Base-by-base conservation (phyloP, 2,888 invertebrate species). In the Eupithecia tripunctaria region DNA sequence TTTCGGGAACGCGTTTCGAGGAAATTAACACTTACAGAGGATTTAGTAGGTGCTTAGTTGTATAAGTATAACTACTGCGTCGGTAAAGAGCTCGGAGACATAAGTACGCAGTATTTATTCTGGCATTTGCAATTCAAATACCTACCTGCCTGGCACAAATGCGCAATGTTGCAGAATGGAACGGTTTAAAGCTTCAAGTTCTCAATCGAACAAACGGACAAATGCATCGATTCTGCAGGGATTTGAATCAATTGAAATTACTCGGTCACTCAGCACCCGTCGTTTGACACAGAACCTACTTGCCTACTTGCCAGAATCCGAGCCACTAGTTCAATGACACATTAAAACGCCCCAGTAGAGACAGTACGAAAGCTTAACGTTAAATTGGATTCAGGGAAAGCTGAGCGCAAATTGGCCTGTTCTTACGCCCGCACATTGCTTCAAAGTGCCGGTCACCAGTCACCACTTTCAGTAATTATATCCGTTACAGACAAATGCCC, bases 401-500 rank as follows among this genome's bases (percentile, higher is more conserved):
- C 82, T 84, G 81, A 80, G 84, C 80, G 82, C 81, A 83, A 85
- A 85, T 87, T 86, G 83, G 79, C 82, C 80, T 81, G 82, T 81
- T 80, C 72, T 78, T 75, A 78, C 82, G 83, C 80, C 80, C 78
- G 77, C 78, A 76, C 82, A 81, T 56, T 56, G 25, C 56, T 25
- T 56, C 82, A 18, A 60, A 29, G 47, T 60, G n/a, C 47, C 84
- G 82, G 82, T 84, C 85, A 82, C 74, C 77, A 63, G 25, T 63
- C 62, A 29, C 32, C 32, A 76, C 77, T 77, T 81, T 77, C 81
- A 72, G 84, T 90, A 90, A 90, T 90, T 89, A 87, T 88, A 86
- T 90, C 90, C 90, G 90, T 82, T 86, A 82, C 84, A 84, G 86
- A 82, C 84, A 82, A 84, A 80, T 82, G 80, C 82, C 80, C 78